Percentiles rank a stretch among this genome's conserved stretches.
phyloP scores from a whole-genome alignment of 2,113 vertebrate species.

The Ceyx melanurus region DNA sequence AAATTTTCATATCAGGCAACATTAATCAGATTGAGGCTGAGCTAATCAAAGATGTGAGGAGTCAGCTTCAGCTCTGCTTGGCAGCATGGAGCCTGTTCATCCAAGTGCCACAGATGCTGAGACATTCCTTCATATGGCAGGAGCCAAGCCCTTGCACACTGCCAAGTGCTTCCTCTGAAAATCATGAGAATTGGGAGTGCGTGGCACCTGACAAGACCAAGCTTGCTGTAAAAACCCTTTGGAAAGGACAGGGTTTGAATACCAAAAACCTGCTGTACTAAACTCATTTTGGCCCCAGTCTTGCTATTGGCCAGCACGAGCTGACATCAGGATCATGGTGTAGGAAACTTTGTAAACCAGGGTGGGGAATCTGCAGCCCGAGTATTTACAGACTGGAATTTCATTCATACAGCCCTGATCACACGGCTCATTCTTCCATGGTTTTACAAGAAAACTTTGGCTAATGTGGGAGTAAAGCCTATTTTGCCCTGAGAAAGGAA shows the following conservation, averaged over 20 bases:
- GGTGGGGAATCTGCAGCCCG: neutral
- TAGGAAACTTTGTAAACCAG: neutral
- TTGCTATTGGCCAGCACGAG: neutral
- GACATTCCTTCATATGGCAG: neutral
- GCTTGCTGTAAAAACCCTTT: neutral
- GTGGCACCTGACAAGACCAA: conserved; percentile 15
- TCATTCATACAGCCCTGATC: neutral
- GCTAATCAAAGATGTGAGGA: conserved; percentile 10
- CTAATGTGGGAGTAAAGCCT: neutral
- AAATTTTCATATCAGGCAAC: neutral
- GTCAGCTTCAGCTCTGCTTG: neutral
- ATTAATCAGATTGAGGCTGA: neutral
- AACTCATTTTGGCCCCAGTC: neutral
- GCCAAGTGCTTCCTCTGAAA: conserved; percentile 19
- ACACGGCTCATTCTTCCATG: neutral
- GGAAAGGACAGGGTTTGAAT: neutral
- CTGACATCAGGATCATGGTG: accelerated
- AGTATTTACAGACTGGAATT: neutral
- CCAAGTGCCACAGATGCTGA: conserved; percentile 6
- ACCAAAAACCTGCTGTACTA: neutral
- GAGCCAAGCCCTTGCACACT: conserved; percentile 5
- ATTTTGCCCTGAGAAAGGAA: neutral
- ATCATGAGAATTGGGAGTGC: neutral
- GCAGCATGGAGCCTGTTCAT: neutral
- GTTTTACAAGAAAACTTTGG: neutral